These are phyloP conservation scores for Sebastes ruberrimus DNA, from an alignment of 2,797 vertebrate genomes.

Conservation along the genomic window DNA sequence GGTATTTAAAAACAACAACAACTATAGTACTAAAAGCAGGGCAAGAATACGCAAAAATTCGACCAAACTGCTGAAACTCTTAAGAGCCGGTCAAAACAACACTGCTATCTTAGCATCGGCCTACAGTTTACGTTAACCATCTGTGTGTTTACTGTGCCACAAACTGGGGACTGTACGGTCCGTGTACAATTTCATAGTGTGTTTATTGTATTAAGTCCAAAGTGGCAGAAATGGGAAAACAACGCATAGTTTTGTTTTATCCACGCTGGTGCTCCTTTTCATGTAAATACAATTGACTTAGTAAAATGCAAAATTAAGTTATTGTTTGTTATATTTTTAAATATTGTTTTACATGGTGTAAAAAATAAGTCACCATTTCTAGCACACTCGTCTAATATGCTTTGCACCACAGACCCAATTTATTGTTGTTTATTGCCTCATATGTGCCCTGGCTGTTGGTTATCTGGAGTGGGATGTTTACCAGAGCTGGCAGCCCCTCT, in stretches of 20 bases:
- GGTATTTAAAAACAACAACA: background rate
- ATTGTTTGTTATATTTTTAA: background rate
- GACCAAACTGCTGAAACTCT: background rate
- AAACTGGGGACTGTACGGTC: no score
- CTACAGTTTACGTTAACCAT: no score
- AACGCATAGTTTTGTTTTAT: no score
- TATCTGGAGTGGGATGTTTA: constrained; percentile 31
- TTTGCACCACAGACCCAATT: constrained; percentile 1
- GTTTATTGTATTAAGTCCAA: no score
- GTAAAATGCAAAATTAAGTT: background rate
- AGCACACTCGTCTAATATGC: background rate
- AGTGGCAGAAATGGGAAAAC: no score
- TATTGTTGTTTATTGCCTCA: background rate
- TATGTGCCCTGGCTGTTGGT: constrained; percentile 31
- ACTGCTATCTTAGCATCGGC: background rate
- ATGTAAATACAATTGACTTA: no score
- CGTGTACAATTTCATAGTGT: no score
- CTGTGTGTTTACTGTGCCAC: no score
- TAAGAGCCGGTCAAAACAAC: no score
- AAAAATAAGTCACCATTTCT: background rate
- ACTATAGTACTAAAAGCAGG: background rate
- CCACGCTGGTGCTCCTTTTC: no score
- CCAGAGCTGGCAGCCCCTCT: constrained; percentile 32
- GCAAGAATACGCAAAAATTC: background rate
- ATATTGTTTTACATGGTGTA: background rate